phyloP scores from a whole-genome alignment of 2,888 invertebrate genomes.

The Lasioglossum calceatum region DNA sequence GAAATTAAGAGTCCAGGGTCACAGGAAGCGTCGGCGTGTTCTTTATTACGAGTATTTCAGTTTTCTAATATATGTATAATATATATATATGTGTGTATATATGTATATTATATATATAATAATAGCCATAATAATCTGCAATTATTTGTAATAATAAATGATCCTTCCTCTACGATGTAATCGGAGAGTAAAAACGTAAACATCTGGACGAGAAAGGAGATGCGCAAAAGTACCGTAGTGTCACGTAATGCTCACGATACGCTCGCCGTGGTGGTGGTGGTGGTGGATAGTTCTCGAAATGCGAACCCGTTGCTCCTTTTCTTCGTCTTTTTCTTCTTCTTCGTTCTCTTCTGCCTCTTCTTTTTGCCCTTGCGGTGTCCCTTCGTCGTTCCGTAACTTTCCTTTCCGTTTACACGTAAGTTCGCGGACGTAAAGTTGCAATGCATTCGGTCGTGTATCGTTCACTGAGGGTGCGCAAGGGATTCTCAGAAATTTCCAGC shows the following conservation, averaged over 20 bases:
- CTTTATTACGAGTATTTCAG: conserved; percentile 83
- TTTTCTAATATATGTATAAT: conserved; percentile 83
- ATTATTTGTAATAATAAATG: conserved; percentile 80
- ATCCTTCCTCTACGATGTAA: conserved; percentile 75
- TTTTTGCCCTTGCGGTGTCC: background rate
- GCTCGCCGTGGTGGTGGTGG: conserved; percentile 42
- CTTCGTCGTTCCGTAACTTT: background rate
- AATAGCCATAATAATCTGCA: conserved; percentile 83
- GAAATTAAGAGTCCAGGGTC: conserved; percentile 57
- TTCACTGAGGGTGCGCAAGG: conserved; percentile 47
- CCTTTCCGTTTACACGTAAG: background rate
- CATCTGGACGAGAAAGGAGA: conserved; percentile 62
- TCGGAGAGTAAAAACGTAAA: conserved; percentile 76
- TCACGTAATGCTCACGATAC: conserved; percentile 60
- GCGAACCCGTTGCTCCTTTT: conserved; percentile 21
- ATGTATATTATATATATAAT: conserved; percentile 76
- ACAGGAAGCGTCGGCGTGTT: conserved; percentile 81
- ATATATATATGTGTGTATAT: conserved; percentile 73
- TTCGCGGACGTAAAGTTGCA: background rate
- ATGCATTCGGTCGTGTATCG: background rate
- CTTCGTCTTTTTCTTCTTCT: background rate
- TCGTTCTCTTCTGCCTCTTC: background rate
- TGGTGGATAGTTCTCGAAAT: background rate
- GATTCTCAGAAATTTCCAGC: conserved; percentile 57
- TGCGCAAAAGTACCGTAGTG: conserved; percentile 63